phyloP scores from a whole-genome alignment of 2,888 invertebrate species.

The Myathropa florea region DNA sequence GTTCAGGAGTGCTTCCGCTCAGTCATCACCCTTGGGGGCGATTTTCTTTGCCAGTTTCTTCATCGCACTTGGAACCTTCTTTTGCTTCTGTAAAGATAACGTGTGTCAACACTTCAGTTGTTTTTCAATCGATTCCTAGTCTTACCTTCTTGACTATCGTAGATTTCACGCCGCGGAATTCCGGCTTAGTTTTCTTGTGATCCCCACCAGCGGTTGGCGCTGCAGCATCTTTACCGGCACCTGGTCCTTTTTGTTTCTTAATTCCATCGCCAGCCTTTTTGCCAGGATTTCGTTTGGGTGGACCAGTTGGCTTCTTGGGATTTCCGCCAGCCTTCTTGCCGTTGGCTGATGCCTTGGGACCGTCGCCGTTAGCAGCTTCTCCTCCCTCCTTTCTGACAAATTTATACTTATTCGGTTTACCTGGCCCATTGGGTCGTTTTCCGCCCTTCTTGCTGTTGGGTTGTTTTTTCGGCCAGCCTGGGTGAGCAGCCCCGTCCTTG shows the following conservation, averaged over 20 bases:
- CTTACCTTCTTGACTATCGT: constrained; percentile 72
- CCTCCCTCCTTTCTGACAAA: not conserved
- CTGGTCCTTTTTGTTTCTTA: not conserved
- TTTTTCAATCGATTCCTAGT: not conserved
- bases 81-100: constrained; percentile 72
- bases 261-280: not conserved
- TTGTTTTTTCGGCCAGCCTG: too few species aligned
- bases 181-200: constrained; percentile 77
- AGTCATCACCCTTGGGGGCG: constrained; percentile 74
- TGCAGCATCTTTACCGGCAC: not conserved
- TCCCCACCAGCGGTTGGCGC: too few species aligned
- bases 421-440: too few species aligned
- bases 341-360: constrained; percentile 72
- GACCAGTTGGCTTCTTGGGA: too few species aligned
- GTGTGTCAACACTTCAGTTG: not conserved
- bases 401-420: constrained; percentile 1
- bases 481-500: constrained; percentile 17
- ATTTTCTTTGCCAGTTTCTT: constrained; percentile 78
- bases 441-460: not conserved
- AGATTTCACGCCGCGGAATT: constrained; percentile 77
- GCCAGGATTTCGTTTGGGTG: not conserved
- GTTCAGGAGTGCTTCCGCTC: not conserved
- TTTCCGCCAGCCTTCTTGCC: constrained; percentile 43
- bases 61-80: constrained; percentile 74
- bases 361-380: too few species aligned